A percentile compares a stretch with the other conserved stretches of the same genome.
These are phyloP conservation scores for Bubalus kerabau DNA, from an alignment of 2,113 vertebrate genomes.

Conservation along the genomic window DNA sequence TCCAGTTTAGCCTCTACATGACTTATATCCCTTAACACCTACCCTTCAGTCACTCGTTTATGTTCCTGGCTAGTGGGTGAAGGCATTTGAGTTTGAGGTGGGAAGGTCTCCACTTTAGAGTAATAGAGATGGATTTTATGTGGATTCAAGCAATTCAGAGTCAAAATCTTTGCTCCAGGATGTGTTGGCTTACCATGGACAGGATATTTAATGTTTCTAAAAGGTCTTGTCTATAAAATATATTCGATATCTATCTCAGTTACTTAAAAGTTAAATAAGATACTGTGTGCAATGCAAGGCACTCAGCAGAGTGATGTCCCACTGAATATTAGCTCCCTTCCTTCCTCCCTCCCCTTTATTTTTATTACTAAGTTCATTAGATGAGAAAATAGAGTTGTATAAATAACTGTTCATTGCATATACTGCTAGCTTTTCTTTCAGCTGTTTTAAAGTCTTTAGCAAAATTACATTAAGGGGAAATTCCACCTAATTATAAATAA, in stretches of 20 bases:
- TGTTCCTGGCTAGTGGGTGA: neutral
- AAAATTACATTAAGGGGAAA: constrained; percentile 57
- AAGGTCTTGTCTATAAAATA: neutral
- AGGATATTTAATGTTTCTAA: neutral
- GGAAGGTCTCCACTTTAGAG: neutral
- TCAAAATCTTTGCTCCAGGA: neutral
- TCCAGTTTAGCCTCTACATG: neutral
- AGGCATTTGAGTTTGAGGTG: neutral
- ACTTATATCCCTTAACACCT: neutral
- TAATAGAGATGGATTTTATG: neutral
- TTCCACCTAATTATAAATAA: constrained; percentile 72
- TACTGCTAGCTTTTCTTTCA: constrained; percentile 38
- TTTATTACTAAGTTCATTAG: constrained; percentile 33
- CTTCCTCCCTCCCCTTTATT: neutral
- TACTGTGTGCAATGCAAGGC: neutral
- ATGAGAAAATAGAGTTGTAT: constrained; percentile 40
- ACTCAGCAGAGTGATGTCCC: neutral
- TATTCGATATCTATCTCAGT: neutral
- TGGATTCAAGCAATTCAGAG: neutral
- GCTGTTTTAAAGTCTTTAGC: constrained; percentile 57
- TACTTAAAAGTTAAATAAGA: constrained; percentile 34
- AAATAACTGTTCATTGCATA: constrained; percentile 34
- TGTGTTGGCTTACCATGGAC: neutral
- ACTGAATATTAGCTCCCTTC: neutral
- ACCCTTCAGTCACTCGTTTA: neutral